phyloP scores from a whole-genome alignment of 2,888 invertebrate species.

The Orthonevra nobilis region DNA sequence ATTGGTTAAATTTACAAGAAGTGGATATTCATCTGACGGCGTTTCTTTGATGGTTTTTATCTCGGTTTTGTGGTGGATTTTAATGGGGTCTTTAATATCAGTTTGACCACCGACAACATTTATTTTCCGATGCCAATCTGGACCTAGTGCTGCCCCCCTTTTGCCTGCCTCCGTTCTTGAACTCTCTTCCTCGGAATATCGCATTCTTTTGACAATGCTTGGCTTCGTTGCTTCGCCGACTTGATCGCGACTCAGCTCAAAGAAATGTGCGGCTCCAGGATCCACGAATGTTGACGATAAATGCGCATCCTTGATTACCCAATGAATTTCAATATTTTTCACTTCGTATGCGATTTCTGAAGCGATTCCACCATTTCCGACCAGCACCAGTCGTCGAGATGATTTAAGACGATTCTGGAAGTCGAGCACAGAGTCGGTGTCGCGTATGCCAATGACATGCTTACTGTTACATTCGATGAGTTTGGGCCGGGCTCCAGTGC shows the following conservation, averaged over 20 bases:
- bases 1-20: conserved; percentile 88
- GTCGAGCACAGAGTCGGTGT: conserved; percentile 94
- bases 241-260: conserved; percentile 77
- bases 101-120: conserved; percentile 82
- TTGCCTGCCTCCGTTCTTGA: conserved; percentile 75
- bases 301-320: conserved; percentile 96
- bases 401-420: conserved; percentile 86
- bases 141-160: conserved; percentile 95
- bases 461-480: conserved; percentile 84
- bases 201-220: conserved; percentile 83
- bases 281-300: conserved; percentile 97
- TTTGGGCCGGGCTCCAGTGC: conserved; percentile 94
- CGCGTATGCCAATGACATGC: conserved; percentile 92
- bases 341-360: conserved; percentile 97
- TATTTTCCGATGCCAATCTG: conserved; percentile 94
- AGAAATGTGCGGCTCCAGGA: conserved; percentile 96
- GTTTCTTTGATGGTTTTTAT: conserved; percentile 75
- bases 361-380: conserved; percentile 99
- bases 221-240: conserved; percentile 32
- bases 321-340: conserved; percentile 90
- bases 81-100: conserved; percentile 78
- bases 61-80: conserved; percentile 84
- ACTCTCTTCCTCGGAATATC: conserved; percentile 83
- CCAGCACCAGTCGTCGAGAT: conserved; percentile 88
- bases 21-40: conserved; percentile 82